Evolutionary conservation across 2,888 invertebrate genomes (phyloP), one percentile per base, ranked within the genome.

Genomic region (Diabrotica balteata): DNA sequence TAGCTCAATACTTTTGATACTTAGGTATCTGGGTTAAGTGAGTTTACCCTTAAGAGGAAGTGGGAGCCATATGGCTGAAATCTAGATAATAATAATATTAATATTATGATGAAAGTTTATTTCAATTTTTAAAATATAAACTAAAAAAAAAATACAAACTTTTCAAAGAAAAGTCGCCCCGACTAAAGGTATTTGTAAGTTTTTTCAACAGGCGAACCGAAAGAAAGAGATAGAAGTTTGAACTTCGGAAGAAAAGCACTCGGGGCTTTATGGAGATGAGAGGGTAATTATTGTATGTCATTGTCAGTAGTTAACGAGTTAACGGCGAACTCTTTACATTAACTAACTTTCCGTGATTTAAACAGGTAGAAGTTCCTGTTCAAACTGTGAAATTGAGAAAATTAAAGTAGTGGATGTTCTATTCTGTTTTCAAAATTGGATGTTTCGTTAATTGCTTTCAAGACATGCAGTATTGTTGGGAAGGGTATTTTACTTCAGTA

Each of bases 291-390:
- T 74, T 72, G 76, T 76, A 72, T 73, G 74, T 77, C 76, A 74
- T 76, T 76, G 77, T 77, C 77, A 73, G 74, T 70, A 73, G 76
- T 75, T 76, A 77, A 76, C 75, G 76, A 75, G 69, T 71, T 72
- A 69, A 69, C 69, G 67, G 66, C 66, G 59, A 70, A 68, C 70
- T 70, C 69, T 67, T 67, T 68, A 63, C 71, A 67, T 68, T 66
- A 68, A 72, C 72, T 61, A 72, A 72, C 70, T 72, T 68, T 57
- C 51, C 61, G 70, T 70, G 68, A 72, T 70, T 68, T 70, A 70
- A 64, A 67, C 66, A 70, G 72, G 72, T 70, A 57, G 67, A 72
- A 72, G 57, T 63, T 66, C 63, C 66, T 59, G 61, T 62, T 64
- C 64, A 59, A 72, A 70, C 67, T 68, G 69, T 67, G 52, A 66